Conservation (phyloP, 2,888 invertebrate genomes). For the Zygaena filipendulae region DNA sequence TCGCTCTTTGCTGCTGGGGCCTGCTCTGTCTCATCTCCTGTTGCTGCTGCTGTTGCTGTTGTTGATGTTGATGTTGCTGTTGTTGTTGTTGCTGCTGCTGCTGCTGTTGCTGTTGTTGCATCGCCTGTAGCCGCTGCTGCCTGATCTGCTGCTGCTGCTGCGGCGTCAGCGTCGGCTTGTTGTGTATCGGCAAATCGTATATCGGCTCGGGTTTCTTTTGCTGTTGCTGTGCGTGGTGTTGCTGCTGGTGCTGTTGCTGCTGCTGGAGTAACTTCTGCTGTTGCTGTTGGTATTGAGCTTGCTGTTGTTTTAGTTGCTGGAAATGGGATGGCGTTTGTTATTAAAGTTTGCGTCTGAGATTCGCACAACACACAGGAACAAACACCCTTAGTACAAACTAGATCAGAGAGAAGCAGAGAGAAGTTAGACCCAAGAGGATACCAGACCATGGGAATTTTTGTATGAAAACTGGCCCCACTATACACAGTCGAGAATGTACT, state of each 20-base stretch:
- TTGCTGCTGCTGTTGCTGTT: conserved; percentile 21
- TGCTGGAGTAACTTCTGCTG: conserved; percentile 21
- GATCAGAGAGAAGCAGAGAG: too few species aligned
- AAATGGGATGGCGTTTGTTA: too few species aligned
- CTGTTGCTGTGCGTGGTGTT: conserved; percentile 25
- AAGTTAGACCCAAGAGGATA: too few species aligned
- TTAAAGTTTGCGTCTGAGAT: too few species aligned
- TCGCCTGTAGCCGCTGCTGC: conserved; percentile 19
- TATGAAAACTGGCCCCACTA: too few species aligned
- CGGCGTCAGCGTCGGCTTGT: conserved; percentile 42
- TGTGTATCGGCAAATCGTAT: conserved; percentile 55
- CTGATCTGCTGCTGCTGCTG: conserved; percentile 24
- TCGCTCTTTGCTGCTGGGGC: conserved; percentile 27
- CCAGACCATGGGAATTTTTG: too few species aligned
- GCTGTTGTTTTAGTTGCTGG: conserved; percentile 23
- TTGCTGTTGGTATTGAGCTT: conserved; percentile 20
- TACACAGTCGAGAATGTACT: too few species aligned
- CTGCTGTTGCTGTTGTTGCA: conserved; percentile 21
- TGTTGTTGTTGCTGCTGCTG: conserved; percentile 20
- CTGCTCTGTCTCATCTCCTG: conserved; percentile 20
- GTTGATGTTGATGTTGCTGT: conserved; percentile 24
- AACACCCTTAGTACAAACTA: too few species aligned
- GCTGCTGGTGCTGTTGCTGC: conserved; percentile 18
- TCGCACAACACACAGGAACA: too few species aligned
- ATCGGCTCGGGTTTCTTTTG: conserved; percentile 54